A percentile compares a stretch with the other conserved stretches of the same genome.
These are phyloP conservation scores for Pachyrhynchus sulphureomaculatus DNA, from an alignment of 1,140 invertebrate genomes.

Conservation along the genomic window DNA sequence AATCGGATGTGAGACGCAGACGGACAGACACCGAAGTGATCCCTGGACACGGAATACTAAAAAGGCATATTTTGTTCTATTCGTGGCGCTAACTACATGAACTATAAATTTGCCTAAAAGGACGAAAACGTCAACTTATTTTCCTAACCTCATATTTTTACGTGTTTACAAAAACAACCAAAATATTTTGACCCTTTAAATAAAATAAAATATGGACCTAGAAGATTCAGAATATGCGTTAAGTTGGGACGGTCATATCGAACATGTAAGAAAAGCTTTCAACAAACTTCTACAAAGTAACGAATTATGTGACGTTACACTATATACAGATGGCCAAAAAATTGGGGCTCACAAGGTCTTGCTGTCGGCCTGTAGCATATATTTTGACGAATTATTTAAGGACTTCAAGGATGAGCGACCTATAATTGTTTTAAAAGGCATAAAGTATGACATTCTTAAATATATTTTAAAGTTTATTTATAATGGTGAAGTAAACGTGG, in stretches of 20 bases:
- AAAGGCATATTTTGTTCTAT: too few relatives aligned
- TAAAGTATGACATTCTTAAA: slow-evolving; percentile 77
- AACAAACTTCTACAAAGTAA: slow-evolving; percentile 74
- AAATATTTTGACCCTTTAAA: too few relatives aligned
- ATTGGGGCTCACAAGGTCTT: slow-evolving; percentile 84
- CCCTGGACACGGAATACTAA: too few relatives aligned
- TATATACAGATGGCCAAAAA: slow-evolving; percentile 79
- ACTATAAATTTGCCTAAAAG: too few relatives aligned
- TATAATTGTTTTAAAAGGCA: slow-evolving; percentile 82
- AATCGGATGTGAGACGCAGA: too few relatives aligned
- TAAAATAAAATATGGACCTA: background rate
- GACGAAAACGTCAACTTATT: too few relatives aligned
- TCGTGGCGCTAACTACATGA: too few relatives aligned
- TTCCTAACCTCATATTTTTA: too few relatives aligned
- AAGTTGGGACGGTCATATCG: slow-evolving; percentile 75
- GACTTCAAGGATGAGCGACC: slow-evolving; percentile 84
- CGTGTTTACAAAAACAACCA: too few relatives aligned
- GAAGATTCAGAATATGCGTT: slow-evolving; percentile 42
- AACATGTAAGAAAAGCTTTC: slow-evolving; percentile 74
- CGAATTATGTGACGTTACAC: slow-evolving; percentile 82
- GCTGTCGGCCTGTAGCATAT: slow-evolving; percentile 79
- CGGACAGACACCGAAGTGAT: too few relatives aligned
- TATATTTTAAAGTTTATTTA: slow-evolving; percentile 86
- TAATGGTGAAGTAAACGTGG: slow-evolving; percentile 62
- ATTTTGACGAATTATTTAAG: slow-evolving; percentile 81